Percentiles rank a stretch among this genome's conserved stretches.
phyloP scores from a whole-genome alignment of 2,888 invertebrate species.

The Cabera pusaria region DNA sequence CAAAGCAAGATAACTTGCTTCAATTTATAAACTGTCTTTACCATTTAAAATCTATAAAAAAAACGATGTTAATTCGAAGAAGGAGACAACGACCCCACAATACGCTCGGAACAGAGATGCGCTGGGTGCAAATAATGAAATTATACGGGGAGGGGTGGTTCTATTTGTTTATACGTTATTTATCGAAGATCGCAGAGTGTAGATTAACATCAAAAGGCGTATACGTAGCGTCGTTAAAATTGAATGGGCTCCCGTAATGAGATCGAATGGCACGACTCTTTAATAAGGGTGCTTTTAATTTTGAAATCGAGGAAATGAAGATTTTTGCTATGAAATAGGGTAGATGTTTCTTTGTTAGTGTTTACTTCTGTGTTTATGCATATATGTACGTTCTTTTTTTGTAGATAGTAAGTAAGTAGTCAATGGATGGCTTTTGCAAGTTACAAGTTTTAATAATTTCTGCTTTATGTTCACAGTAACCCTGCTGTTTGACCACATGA shows the following conservation, averaged over 20 bases:
- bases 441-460: too few relatives aligned
- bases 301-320: too few relatives aligned
- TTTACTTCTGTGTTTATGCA: too few relatives aligned
- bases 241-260: conserved; percentile 52
- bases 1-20: too few relatives aligned
- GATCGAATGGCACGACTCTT: conserved; percentile 37
- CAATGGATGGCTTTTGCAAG: too few relatives aligned
- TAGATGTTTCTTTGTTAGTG: too few relatives aligned
- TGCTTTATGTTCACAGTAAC: too few relatives aligned
- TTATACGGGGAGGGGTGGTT: conserved; percentile 40
- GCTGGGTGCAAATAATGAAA: conserved; percentile 49
- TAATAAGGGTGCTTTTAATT: conserved; percentile 16
- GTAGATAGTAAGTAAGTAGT: too few relatives aligned
- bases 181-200: conserved; percentile 41
- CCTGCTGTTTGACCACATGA: too few relatives aligned
- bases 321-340: too few relatives aligned
- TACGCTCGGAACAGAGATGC: conserved; percentile 41
- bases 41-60: conserved; percentile 4
- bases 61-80: conserved; percentile 14
- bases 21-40: too few relatives aligned
- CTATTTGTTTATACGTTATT: conserved; percentile 48
- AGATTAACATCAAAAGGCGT: conserved; percentile 70
- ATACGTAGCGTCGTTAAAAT: conserved; percentile 62
- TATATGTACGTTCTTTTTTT: too few relatives aligned
- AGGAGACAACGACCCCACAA: conserved; percentile 26